These are phyloP conservation scores for Selene dorsalis DNA, from an alignment of 2,797 vertebrate species.

Conservation along the genomic window DNA sequence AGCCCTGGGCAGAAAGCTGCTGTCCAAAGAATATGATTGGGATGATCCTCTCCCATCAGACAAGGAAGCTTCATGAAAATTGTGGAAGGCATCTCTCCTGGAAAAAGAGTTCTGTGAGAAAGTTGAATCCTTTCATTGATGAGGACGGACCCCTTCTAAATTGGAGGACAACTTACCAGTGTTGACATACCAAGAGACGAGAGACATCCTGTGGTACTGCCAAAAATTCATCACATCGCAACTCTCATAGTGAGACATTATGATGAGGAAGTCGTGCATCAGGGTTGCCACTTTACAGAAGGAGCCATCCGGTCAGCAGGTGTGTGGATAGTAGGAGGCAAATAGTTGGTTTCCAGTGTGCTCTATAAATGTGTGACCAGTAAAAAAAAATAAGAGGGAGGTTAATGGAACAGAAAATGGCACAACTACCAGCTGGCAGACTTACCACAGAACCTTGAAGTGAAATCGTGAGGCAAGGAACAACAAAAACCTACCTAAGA, in stretches of 20 bases:
- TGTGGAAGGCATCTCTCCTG: slow-evolving; percentile 18
- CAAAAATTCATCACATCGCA: neutral
- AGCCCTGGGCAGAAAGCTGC: neutral
- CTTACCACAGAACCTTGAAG: neutral
- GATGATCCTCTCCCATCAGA: neutral
- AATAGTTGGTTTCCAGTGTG: neutral
- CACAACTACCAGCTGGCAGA: neutral
- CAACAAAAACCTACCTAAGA: neutral
- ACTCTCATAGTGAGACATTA: neutral
- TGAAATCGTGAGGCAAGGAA: neutral
- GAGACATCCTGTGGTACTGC: neutral
- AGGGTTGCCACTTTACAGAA: slow-evolving; percentile 15
- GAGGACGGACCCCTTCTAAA: neutral
- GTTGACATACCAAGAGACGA: neutral
- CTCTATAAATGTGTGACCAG: neutral
- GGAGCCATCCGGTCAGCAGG: neutral
- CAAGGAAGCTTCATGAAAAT: neutral
- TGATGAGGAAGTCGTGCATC: neutral
- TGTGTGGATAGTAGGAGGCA: slow-evolving; percentile 11
- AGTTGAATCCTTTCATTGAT: neutral
- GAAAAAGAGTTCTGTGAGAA: neutral
- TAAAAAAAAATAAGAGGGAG: neutral
- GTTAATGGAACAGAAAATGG: neutral
- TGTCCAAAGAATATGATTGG: slow-evolving; percentile 3
- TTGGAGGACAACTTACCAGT: neutral